phyloP scores from a whole-genome alignment of 2,797 vertebrate genomes.

The Ctenopoma multispine region DNA sequence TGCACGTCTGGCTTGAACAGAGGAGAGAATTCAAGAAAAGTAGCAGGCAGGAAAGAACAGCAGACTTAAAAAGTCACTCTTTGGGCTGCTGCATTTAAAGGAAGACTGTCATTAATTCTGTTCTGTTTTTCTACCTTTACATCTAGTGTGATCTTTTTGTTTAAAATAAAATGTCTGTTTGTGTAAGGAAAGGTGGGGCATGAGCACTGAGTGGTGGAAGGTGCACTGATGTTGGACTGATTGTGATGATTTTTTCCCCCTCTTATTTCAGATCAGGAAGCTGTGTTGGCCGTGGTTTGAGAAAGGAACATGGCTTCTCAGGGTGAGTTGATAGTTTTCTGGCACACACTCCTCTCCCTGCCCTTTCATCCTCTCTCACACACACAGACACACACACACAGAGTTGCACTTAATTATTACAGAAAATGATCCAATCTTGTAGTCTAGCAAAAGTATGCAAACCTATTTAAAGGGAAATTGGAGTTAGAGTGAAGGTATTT shows the following conservation, averaged over 20 bases:
- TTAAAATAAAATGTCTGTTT: constrained; percentile 12
- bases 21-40: constrained; percentile 46
- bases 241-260: constrained; percentile 3
- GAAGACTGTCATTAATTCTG: constrained; percentile 4
- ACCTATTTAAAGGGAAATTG: too few relatives aligned
- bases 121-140: neutral
- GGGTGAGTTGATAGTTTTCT: constrained; percentile 74
- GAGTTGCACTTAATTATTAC: too few relatives aligned
- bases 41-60: constrained; percentile 42
- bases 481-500: too few relatives aligned
- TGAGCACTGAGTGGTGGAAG: neutral
- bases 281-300: constrained; percentile 84
- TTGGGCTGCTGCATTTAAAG: constrained; percentile 14
- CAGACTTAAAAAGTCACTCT: constrained; percentile 31
- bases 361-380: neutral
- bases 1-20: constrained; percentile 55
- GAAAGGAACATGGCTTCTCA: constrained; percentile 89
- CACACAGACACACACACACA: too few relatives aligned
- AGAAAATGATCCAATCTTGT: too few relatives aligned
- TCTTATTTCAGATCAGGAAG: constrained; percentile 84
- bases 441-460: too few relatives aligned
- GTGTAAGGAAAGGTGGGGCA: constrained; percentile 6
- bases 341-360: neutral
- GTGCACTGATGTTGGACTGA: constrained; percentile 36
- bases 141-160: constrained; percentile 2